Evolutionary conservation across 1,140 invertebrate genomes (phyloP).

Genomic region (Andricus grossulariae): DNA sequence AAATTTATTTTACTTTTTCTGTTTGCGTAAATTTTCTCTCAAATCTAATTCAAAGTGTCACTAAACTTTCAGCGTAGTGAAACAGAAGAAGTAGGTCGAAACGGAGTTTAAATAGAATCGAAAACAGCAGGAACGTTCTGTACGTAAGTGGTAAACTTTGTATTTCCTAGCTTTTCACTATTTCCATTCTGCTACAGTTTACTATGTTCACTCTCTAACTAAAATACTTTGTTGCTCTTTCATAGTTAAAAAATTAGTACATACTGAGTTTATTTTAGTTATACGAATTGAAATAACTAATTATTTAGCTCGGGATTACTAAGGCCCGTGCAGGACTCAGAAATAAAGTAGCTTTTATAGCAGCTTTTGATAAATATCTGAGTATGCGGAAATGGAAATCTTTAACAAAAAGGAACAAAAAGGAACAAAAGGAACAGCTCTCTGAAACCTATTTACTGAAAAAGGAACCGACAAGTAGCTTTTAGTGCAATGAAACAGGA

Average conservation of each 20-base stretch:
- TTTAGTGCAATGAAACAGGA: neutral
- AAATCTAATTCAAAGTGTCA: neutral
- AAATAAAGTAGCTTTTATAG: neutral
- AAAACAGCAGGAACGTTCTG: neutral
- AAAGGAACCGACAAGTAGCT: slow-evolving; percentile 11
- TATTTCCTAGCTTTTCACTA: neutral
- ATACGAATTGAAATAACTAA: too few species aligned
- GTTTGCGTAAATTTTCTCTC: neutral
- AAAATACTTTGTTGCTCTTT: too few species aligned
- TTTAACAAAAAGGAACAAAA: neutral
- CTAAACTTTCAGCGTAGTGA: slow-evolving; percentile 9
- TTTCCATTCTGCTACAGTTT: neutral
- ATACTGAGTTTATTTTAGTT: too few species aligned
- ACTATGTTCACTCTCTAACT: too few species aligned
- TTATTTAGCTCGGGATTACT: too few species aligned
- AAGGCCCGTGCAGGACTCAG: too few species aligned
- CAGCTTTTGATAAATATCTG: neutral
- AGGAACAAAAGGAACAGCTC: neutral
- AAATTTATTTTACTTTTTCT: neutral
- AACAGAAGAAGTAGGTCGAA: slow-evolving; percentile 22
- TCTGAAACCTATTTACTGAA: neutral
- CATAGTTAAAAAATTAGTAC: too few species aligned
- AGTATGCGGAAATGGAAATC: neutral
- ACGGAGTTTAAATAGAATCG: too few species aligned
- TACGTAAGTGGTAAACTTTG: neutral